phyloP scores from a whole-genome alignment of 2,888 invertebrate species.

The Athrips mouffetella region DNA sequence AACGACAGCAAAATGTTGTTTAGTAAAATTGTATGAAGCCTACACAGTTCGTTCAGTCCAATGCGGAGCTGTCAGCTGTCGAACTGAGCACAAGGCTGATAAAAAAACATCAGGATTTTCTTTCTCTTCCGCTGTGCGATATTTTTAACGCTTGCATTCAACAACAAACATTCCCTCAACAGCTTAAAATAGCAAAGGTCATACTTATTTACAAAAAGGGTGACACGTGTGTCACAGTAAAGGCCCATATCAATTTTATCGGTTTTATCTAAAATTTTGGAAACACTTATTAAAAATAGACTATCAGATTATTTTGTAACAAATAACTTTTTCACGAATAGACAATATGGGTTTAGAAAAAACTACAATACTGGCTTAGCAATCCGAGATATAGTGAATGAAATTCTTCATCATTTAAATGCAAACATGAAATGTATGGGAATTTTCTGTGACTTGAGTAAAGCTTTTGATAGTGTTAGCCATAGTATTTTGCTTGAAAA shows the following conservation, averaged over 20 bases:
- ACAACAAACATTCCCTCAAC: background rate
- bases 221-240: background rate
- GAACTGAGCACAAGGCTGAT: background rate
- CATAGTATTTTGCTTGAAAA: background rate
- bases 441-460: background rate
- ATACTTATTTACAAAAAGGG: background rate
- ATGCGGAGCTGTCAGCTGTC: too few species aligned
- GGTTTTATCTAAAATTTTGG: slow-evolving; percentile 7
- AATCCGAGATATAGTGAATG: background rate
- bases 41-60: too few species aligned
- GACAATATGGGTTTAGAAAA: background rate
- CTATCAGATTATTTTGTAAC: background rate
- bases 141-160: background rate
- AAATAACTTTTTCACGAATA: background rate
- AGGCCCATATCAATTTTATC: slow-evolving; percentile 1
- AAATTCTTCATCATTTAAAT: background rate
- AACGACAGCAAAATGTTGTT: too few species aligned
- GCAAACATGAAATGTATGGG: background rate
- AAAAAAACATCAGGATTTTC: background rate
- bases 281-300: background rate
- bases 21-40: too few species aligned
- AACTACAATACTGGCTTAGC: background rate
- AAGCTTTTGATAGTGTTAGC: background rate
- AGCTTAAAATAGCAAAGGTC: background rate
- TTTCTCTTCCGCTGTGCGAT: background rate